A percentile compares a stretch with the other conserved stretches of the same genome.
phyloP scores from a whole-genome alignment of 2,797 vertebrate species.

The Malurus leucopterus region DNA sequence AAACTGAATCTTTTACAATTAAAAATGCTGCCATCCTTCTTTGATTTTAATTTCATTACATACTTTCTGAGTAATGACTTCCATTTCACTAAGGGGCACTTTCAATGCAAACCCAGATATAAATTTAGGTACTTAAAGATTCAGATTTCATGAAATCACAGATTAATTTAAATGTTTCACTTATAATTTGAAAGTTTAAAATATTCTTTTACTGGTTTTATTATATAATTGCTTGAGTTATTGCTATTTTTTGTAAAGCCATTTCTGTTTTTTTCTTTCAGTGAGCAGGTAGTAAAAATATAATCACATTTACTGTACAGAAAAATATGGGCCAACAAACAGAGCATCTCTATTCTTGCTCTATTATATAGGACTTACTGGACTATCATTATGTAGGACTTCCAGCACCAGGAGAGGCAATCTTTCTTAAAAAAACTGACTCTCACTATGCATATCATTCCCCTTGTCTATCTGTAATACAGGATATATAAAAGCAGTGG shows the following conservation, averaged over 20 bases:
- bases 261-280: neutral
- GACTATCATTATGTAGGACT: neutral
- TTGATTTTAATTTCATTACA: neutral
- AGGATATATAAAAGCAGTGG: neutral
- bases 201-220: neutral
- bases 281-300: neutral
- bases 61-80: neutral
- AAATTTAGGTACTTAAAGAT: neutral
- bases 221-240: neutral
- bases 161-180: neutral
- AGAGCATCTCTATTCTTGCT: neutral
- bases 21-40: neutral
- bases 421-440: neutral
- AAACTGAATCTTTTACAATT: slow-evolving; percentile 12
- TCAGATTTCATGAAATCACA: neutral
- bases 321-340: neutral
- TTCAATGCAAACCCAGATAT: neutral
- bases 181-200: neutral
- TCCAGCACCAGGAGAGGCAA: neutral
- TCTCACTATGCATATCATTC: neutral
- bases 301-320: neutral
- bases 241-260: neutral
- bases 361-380: neutral
- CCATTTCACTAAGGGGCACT: neutral
- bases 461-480: neutral